These are phyloP conservation scores for Xestia ashworthii DNA, from an alignment of 2,888 invertebrate species.

Conservation along the genomic window DNA sequence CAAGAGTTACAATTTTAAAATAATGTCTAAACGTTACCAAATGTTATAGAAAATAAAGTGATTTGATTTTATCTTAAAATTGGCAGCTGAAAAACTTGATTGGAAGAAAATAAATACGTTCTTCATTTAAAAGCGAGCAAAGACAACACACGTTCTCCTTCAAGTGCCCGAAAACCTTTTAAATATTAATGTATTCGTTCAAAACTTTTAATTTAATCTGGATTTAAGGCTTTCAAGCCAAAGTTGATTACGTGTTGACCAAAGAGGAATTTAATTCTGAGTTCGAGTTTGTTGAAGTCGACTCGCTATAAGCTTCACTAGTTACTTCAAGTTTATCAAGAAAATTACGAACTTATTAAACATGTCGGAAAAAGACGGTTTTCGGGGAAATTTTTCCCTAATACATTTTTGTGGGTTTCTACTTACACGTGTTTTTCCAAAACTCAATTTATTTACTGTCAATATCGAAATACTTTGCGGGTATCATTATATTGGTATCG, in stretches of 20 bases:
- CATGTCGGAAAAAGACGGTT: constrained; percentile 4
- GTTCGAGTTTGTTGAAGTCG: constrained; percentile 33
- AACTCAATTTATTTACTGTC: constrained; percentile 41
- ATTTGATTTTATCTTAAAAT: neutral
- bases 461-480: constrained; percentile 8
- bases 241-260: constrained; percentile 62
- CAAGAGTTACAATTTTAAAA: neutral
- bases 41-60: neutral
- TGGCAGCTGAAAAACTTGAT: neutral
- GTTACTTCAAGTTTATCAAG: constrained; percentile 38
- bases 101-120: neutral
- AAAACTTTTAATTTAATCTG: constrained; percentile 61
- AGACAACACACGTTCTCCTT: constrained; percentile 30
- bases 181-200: constrained; percentile 54
- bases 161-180: constrained; percentile 44
- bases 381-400: constrained; percentile 1
- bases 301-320: constrained; percentile 31
- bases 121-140: neutral
- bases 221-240: constrained; percentile 44
- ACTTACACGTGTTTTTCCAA: constrained; percentile 13
- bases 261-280: constrained; percentile 46
- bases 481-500: constrained; percentile 2
- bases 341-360: constrained; percentile 41
- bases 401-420: constrained; percentile 13
- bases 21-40: neutral